Evolutionary conservation across 2,113 vertebrate genomes (phyloP).

Genomic region (Centropristis striata): DNA sequence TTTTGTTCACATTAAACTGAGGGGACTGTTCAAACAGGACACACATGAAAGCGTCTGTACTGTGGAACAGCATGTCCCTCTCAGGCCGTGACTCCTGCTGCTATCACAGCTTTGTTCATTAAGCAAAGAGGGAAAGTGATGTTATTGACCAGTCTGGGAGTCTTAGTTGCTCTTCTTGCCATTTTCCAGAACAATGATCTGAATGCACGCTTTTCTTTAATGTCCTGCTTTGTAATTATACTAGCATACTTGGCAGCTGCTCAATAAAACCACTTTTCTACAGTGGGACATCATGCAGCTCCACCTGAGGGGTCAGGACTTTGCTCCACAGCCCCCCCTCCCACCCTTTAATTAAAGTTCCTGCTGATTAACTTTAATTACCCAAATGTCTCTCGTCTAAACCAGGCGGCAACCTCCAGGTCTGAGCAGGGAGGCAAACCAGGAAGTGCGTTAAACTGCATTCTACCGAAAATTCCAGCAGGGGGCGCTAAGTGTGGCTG

Average conservation of each 20-base stretch:
- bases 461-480: too few species aligned
- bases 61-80: slow-evolving; percentile 23
- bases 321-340: not conserved
- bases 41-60: not conserved
- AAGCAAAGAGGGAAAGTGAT: slow-evolving; percentile 27
- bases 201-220: not conserved
- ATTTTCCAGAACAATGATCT: not conserved
- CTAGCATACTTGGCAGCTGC: not conserved
- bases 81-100: slow-evolving; percentile 25
- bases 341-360: not conserved
- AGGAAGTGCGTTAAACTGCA: too few species aligned
- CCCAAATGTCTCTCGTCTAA: not conserved
- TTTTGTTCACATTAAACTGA: slow-evolving; percentile 2
- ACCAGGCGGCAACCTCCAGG: too few species aligned
- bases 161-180: not conserved
- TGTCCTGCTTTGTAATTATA: not conserved
- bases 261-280: not conserved
- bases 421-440: too few species aligned
- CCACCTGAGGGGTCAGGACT: not conserved
- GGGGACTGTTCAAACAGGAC: not conserved
- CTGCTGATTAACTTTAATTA: not conserved
- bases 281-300: not conserved
- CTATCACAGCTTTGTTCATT: slow-evolving; percentile 24
- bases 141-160: slow-evolving; percentile 6
- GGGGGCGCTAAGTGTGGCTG: too few species aligned